Base-by-base conservation (phyloP, 1,140 invertebrate species). In the Atopsyche davidsoni region DNA sequence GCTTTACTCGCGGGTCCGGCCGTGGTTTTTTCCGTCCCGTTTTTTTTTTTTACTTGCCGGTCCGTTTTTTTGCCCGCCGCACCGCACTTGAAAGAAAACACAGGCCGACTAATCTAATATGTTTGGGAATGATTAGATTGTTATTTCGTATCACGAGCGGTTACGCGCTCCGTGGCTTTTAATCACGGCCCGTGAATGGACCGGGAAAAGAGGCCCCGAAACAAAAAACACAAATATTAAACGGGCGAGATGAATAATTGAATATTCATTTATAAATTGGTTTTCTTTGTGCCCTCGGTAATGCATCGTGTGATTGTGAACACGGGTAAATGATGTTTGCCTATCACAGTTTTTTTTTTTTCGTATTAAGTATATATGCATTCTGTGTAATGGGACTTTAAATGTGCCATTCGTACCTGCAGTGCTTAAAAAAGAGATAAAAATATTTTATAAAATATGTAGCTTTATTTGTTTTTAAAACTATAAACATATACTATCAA, bases 111-210 rank as follows among this genome's bases (percentile, higher is more conserved):
- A 51, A 55, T 55, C 51, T 55, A 55, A 55, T 55, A 55, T 55
- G 53, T 55, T 55, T 55, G 53, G 46, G 35, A 55, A 55, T 55
- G 53, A 55, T 55, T 55, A 55, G 53, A 51, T 55, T 55, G 53
- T 55, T 55, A 55, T 52, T 52, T 46, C 41, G 50, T 52, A 52
- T 46, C 50, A 25, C 50, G 50, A 52, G 50, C 50, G 35, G 41
- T 51, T 51, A 51, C 49, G 43, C 43, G 50, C 50, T 52, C 36
- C 50, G 31, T 52, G 46, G 46, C 50, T 52, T 52, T 52, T 52
- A 52, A 52, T 52, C 50, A 46, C 31, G 40, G 50, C 24, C 38
- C 38, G 14, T 2, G 11, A 28, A 7, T 7, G 35, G 39, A 41
- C 46, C 46, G 46, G 18, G 41, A 40, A 48, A 48, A 38, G 48